Percentiles rank a stretch among this genome's conserved stretches.
Conservation (phyloP, 1,140 invertebrate species). For the Linepithema humile region DNA sequence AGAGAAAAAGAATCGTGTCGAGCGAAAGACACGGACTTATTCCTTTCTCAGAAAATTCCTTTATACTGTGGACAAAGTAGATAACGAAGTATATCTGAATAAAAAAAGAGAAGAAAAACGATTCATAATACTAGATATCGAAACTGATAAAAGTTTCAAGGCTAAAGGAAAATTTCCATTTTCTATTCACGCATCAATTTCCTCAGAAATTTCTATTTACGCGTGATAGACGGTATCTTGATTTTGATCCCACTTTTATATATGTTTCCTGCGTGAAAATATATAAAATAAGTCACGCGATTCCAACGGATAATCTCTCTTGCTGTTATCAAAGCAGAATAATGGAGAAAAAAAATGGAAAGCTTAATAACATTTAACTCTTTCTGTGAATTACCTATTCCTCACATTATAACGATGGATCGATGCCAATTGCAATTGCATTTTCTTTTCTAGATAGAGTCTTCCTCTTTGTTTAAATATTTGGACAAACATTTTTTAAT, state of each 20-base stretch:
- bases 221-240: neutral
- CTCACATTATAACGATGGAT: neutral
- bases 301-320: neutral
- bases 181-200: neutral
- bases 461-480: too few relatives aligned
- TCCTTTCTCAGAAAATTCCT: conserved; percentile 20
- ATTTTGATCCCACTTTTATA: neutral
- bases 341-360: neutral
- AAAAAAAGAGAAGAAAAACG: neutral
- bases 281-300: neutral
- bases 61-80: neutral
- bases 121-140: neutral
- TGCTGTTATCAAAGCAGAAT: neutral
- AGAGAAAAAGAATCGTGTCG: neutral
- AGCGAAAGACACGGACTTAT: neutral
- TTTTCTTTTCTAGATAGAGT: neutral
- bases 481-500: too few relatives aligned
- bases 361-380: neutral
- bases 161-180: neutral
- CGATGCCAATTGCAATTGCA: neutral
- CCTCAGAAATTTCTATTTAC: neutral
- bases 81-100: neutral
- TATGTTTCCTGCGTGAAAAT: neutral
- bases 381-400: neutral
- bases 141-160: neutral